phyloP scores from a whole-genome alignment of 2,888 invertebrate species.

The Selenia dentaria region DNA sequence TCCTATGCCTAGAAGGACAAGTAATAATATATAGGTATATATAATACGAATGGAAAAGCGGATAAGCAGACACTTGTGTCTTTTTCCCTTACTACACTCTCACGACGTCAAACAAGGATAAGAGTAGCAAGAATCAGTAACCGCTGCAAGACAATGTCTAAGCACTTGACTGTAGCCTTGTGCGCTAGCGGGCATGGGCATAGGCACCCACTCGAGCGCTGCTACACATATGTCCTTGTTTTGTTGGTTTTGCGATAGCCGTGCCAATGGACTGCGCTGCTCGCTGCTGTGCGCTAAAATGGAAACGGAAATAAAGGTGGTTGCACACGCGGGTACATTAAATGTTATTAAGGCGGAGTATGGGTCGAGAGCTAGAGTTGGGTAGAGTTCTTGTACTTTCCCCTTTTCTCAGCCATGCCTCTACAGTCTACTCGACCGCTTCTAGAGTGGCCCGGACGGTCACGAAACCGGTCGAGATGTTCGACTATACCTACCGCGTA shows the following conservation, averaged over 20 bases:
- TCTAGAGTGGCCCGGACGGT: no score
- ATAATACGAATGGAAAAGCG: no score
- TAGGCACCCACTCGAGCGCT: constrained; percentile 1
- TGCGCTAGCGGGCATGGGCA: constrained; percentile 3
- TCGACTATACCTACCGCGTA: no score
- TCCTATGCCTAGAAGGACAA: no score
- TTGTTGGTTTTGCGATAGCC: constrained; percentile 27
- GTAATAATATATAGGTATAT: no score
- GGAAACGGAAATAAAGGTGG: background rate
- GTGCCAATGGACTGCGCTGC: constrained; percentile 25
- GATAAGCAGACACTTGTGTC: no score
- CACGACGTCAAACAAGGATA: background rate
- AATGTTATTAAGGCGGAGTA: background rate
- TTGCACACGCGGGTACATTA: background rate
- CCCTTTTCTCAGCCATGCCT: no score
- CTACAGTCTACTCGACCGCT: no score
- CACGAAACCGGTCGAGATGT: no score
- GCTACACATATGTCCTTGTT: constrained; percentile 27
- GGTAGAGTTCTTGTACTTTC: no score
- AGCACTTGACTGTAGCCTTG: constrained; percentile 12
- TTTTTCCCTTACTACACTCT: no score
- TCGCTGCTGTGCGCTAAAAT: background rate
- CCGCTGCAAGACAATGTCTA: constrained; percentile 10
- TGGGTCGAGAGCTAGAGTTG: no score
- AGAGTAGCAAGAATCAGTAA: constrained; percentile 5